Evolutionary conservation across 1,140 invertebrate species (phyloP), one percentile per base, ranked within the genome.

Genomic region (Polypedilum vanderplanki): DNA sequence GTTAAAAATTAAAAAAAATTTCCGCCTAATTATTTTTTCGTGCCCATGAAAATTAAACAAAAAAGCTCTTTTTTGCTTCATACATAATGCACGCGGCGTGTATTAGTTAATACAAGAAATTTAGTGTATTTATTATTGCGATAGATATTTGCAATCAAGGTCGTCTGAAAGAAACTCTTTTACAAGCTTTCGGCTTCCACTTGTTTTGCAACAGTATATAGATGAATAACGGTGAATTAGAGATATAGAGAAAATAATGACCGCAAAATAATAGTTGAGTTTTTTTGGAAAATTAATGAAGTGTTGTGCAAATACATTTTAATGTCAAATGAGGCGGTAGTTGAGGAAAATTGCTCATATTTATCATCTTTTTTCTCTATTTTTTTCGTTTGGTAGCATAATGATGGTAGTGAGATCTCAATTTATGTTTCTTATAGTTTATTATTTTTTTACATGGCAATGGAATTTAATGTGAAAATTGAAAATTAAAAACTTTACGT

Each of bases 131-230:
- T 57, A 57, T 46, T 57, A 57, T 57, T 57, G 46, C 46, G 12
- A 57, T 57, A 57, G 24, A 33, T 57, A n/a, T 46, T 46, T 57
- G 8, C n/a, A 57, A 57, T 57, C 46, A 57, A 57, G 46, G 46
- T 57, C 46, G 46, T 57, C 24, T 57, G 8, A 12, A 12, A 57
- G 46, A 57, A 57, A 57, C 46, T 57, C 46, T 57, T 57, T 57
- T 57, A 10, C 8, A 12, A 57, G 46, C 46, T 57, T 15, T 33
- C 24, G 24, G 46, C 46, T 57, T 57, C 46, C 46, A 57, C 46
- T 12, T 57, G 46, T 57, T 57, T 57, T 57, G 46, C n/a, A 57
- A 57, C 5, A 33, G 24, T 33, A 5, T 33, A 33, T 57, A 57
- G 46, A 57, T 57, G 46, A 57, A n/a, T n/a, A 57, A 15, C 46